Evolutionary conservation across 1,140 invertebrate species (phyloP).

Genomic region (Andricus grossulariae): DNA sequence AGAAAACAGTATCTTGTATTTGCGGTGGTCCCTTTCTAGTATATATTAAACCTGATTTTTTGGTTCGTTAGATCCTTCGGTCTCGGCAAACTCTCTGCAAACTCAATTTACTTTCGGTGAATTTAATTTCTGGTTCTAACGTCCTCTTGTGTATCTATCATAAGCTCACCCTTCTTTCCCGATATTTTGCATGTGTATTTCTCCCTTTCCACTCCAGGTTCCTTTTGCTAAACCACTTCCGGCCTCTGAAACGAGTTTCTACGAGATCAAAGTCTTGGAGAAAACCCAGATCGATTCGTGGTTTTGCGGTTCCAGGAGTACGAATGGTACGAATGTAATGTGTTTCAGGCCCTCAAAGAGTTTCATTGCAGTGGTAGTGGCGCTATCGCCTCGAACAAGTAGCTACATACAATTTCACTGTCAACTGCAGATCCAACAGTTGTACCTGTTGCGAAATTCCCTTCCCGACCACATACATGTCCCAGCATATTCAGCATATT

Average conservation of each 20-base stretch:
- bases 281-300: slow-evolving; percentile 11
- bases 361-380: not conserved
- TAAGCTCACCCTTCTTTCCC: slow-evolving; percentile 50
- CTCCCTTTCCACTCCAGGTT: not conserved
- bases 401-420: slow-evolving; percentile 45
- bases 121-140: slow-evolving; percentile 67
- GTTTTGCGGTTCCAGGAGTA: slow-evolving; percentile 10
- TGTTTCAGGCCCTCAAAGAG: slow-evolving; percentile 14
- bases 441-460: slow-evolving; percentile 57
- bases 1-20: slow-evolving; percentile 37
- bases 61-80: slow-evolving; percentile 67
- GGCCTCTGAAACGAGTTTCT: not conserved
- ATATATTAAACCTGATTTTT: slow-evolving; percentile 57
- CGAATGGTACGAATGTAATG: not conserved
- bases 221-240: slow-evolving; percentile 25
- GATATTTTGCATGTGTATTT: slow-evolving; percentile 38
- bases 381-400: slow-evolving; percentile 14
- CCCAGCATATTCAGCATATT: not conserved
- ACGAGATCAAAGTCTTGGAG: slow-evolving; percentile 13
- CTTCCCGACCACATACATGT: slow-evolving; percentile 31
- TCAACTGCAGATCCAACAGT: slow-evolving; percentile 49
- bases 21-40: slow-evolving; percentile 29
- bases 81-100: slow-evolving; percentile 51
- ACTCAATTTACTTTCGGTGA: slow-evolving; percentile 69
- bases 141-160: slow-evolving; percentile 54